These are phyloP conservation scores for Tetragonisca angustula DNA, from an alignment of 2,888 invertebrate genomes.

Conservation along the genomic window DNA sequence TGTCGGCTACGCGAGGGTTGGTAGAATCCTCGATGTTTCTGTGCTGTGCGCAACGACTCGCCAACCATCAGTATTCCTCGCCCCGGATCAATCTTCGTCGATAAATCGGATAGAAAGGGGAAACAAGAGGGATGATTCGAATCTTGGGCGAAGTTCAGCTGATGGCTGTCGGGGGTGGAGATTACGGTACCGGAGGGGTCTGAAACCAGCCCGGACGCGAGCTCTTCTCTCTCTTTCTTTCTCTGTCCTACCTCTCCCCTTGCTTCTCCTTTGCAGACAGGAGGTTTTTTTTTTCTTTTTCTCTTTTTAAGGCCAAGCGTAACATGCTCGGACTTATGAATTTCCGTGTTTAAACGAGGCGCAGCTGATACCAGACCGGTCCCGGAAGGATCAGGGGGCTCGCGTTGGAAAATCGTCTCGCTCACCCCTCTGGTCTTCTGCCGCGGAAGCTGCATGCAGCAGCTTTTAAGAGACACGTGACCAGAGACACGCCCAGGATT, in stretches of 20 bases:
- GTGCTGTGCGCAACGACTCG: no score
- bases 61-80: not conserved
- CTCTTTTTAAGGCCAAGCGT: conserved; percentile 18
- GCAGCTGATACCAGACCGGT: conserved; percentile 71
- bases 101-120: conserved; percentile 14
- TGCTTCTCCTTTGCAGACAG: conserved; percentile 18
- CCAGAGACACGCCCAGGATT: conserved; percentile 59
- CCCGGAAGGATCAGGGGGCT: conserved; percentile 57
- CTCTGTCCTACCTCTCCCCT: conserved; percentile 41
- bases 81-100: not conserved
- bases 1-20: no score
- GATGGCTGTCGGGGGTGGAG: conserved; percentile 50
- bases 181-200: conserved; percentile 39
- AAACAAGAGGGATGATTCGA: not conserved
- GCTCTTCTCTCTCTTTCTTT: conserved; percentile 25
- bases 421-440: conserved; percentile 3
- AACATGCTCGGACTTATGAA: conserved; percentile 71
- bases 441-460: conserved; percentile 58
- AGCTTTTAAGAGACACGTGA: conserved; percentile 68
- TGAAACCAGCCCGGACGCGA: conserved; percentile 41
- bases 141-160: conserved; percentile 61
- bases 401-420: not conserved
- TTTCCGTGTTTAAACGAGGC: conserved; percentile 76
- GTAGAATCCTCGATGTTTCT: no score
- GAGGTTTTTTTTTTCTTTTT: conserved; percentile 44